These are phyloP conservation scores for Drosophila littoralis DNA, from an alignment of 1,140 invertebrate species.

Conservation along the genomic window DNA sequence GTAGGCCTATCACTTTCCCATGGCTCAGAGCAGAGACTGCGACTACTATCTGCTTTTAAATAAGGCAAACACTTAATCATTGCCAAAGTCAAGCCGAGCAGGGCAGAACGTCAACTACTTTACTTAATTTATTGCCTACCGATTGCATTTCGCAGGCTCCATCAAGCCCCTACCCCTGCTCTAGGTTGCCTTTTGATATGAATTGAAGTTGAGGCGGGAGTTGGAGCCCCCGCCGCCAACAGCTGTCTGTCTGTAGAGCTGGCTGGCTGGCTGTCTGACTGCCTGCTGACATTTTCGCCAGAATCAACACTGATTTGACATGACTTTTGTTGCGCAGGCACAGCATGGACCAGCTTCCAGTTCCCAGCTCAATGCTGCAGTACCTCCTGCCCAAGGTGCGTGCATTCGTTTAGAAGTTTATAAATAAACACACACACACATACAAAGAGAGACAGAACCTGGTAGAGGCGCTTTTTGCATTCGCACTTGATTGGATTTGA, in stretches of 20 bases:
- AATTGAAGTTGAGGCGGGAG: conserved; percentile 16
- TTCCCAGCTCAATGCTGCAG: conserved; percentile 24
- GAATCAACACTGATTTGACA: conserved; percentile 81
- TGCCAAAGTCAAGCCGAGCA: conserved; percentile 64
- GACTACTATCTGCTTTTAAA: conserved; percentile 32
- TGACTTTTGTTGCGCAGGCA: conserved; percentile 73
- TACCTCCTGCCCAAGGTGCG: conserved; percentile 58
- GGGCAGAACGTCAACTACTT: conserved; percentile 72
- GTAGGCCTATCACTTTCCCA: conserved; percentile 42
- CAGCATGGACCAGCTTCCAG: conserved; percentile 59
- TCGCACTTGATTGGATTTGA: conserved; percentile 78
- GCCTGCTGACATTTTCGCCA: conserved; percentile 76
- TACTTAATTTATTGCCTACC: conserved; percentile 78
- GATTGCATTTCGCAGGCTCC: conserved; percentile 54
- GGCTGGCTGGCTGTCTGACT: conserved; percentile 51
- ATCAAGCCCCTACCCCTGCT: conserved; percentile 1
- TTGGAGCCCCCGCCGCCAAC: conserved; percentile 17
- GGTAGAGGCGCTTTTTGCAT: conserved; percentile 55
- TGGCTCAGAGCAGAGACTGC: neutral
- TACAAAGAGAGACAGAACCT: conserved; percentile 3
- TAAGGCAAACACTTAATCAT: conserved; percentile 65
- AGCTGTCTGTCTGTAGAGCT: neutral
- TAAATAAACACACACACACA: conserved; percentile 66
- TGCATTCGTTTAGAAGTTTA: conserved; percentile 81
- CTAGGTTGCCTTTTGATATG: conserved; percentile 26